Conservation (phyloP, 2,888 invertebrate genomes). For the Nebria brevicollis region DNA sequence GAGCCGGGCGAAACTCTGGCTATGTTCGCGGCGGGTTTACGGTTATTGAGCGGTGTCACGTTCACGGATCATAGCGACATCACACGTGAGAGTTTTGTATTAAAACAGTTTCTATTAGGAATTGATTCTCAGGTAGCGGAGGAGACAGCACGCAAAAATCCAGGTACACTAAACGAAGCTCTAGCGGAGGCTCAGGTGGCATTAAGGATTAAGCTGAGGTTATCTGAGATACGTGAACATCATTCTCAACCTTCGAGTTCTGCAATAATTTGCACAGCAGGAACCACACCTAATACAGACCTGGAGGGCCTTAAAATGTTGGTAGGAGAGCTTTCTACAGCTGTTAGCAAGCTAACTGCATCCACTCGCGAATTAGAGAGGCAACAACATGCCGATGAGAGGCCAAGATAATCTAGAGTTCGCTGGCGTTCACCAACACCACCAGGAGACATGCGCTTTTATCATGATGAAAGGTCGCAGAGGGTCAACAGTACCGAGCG, state of each 20-base stretch:
- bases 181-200: slow-evolving; percentile 1
- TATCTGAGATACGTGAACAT: background rate
- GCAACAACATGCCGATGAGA: no score
- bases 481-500: no score
- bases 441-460: no score
- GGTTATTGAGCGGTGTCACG: background rate
- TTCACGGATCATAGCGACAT: background rate
- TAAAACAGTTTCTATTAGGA: slow-evolving; percentile 9
- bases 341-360: background rate
- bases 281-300: background rate
- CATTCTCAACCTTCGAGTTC: background rate
- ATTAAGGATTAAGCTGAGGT: background rate
- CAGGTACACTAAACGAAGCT: background rate
- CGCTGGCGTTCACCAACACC: no score
- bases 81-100: background rate
- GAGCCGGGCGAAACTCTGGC: background rate
- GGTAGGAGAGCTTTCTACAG: background rate
- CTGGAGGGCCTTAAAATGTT: background rate
- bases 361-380: background rate
- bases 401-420: background rate
- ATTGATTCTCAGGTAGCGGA: background rate
- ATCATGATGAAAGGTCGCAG: no score
- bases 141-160: background rate
- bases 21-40: background rate
- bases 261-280: background rate